Percentiles rank a stretch among this genome's conserved stretches.
Evolutionary conservation across 2,797 vertebrate genomes (phyloP).

Genomic region (Hypotaenidia okinawae): DNA sequence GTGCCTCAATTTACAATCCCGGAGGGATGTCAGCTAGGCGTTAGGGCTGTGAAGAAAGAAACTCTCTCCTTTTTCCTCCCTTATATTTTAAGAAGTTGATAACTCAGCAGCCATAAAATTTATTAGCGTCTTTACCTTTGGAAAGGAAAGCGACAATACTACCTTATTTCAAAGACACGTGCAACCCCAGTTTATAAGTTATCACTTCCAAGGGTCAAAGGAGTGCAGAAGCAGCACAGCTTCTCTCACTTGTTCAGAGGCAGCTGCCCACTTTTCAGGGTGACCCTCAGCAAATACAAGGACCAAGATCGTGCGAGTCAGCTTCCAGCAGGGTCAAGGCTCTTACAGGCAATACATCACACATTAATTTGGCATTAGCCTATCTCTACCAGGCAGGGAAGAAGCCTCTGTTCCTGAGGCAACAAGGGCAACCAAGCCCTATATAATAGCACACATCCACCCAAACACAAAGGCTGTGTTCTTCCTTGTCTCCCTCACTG

Average conservation of each 20-base stretch:
- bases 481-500: background rate
- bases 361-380: background rate
- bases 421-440: background rate
- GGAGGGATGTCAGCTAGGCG: background rate
- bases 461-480: background rate
- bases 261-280: background rate
- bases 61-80: background rate
- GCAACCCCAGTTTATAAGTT: background rate
- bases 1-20: background rate
- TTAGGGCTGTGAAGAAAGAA: background rate
- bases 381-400: background rate
- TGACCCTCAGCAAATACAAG: background rate
- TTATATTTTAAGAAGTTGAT: slow-evolving; percentile 10
- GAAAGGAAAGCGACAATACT: background rate
- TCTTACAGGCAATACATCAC: slow-evolving; percentile 21
- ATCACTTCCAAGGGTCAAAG: slow-evolving; percentile 23
- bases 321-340: slow-evolving; percentile 30
- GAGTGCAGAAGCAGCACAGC: background rate
- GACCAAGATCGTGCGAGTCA: background rate
- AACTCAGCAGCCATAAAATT: slow-evolving; percentile 43
- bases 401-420: background rate
- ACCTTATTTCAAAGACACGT: background rate
- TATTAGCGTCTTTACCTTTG: slow-evolving; percentile 47
- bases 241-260: background rate
- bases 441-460: background rate